Evolutionary conservation across 2,888 invertebrate genomes (phyloP).

Genomic region (Hermaeophaga mercurialis): DNA sequence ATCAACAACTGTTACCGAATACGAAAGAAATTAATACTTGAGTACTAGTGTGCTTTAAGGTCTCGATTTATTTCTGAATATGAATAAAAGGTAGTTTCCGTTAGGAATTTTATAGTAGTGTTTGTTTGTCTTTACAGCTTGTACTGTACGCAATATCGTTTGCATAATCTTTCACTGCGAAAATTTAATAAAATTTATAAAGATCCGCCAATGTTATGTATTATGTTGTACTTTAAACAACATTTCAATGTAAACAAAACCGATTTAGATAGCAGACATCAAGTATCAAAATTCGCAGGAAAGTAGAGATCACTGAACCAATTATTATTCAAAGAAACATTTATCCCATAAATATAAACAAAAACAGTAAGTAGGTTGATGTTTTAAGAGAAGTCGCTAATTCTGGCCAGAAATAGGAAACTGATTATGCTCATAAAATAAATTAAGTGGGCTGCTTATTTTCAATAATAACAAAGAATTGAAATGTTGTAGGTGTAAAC

Average conservation of each 20-base stretch:
- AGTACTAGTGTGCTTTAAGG: too few relatives aligned
- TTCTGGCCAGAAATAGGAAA: not conserved
- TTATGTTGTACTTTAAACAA: not conserved
- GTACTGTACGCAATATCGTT: too few relatives aligned
- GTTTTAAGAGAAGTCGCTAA: not conserved
- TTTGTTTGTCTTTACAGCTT: too few relatives aligned
- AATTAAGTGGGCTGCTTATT: not conserved
- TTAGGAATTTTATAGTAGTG: too few relatives aligned
- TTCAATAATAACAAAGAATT: not conserved
- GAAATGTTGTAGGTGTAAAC: too few relatives aligned
- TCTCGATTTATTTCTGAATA: too few relatives aligned
- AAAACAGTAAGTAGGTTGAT: conserved; percentile 17
- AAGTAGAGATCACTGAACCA: conserved; percentile 27
- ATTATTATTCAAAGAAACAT: conserved; percentile 21
- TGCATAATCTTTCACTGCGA: too few relatives aligned
- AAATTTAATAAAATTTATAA: too few relatives aligned
- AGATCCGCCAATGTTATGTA: conserved; percentile 5
- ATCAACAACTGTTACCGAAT: too few relatives aligned
- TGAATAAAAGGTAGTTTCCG: too few relatives aligned
- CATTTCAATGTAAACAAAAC: conserved; percentile 4
- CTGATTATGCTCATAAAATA: not conserved
- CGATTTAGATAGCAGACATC: conserved; percentile 12
- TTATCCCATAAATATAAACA: conserved; percentile 17
- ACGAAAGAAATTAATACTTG: too few relatives aligned
- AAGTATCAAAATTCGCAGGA: conserved; percentile 15